Percentiles rank a stretch among this genome's conserved stretches.
These are phyloP conservation scores for Rhagoletis pomonella DNA, from an alignment of 1,140 invertebrate species.

Conservation along the genomic window DNA sequence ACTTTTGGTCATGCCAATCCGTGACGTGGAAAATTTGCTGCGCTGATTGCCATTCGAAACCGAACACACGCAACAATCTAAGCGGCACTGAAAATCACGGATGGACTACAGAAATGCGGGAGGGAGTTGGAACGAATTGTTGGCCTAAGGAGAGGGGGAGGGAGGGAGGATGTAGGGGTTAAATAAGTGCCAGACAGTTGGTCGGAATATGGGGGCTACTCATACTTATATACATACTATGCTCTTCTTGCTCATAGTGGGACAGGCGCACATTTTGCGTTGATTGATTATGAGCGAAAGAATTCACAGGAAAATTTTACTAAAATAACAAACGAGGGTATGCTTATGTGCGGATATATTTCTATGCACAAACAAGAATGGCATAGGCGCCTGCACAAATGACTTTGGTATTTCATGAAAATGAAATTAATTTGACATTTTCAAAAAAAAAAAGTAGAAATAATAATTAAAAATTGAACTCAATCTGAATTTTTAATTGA, in stretches of 20 bases:
- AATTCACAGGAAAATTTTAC: slow-evolving; percentile 48
- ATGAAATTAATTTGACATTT: slow-evolving; percentile 44
- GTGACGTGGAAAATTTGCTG: slow-evolving; percentile 24
- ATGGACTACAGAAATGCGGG: neutral
- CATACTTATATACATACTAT: too few relatives aligned
- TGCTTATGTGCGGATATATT: neutral
- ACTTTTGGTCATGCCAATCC: neutral
- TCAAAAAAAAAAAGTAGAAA: slow-evolving; percentile 40
- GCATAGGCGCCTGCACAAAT: neutral
- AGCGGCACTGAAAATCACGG: neutral
- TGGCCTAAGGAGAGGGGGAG: neutral
- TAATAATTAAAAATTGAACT: neutral
- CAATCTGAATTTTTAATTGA: slow-evolving; percentile 37
- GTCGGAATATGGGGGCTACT: slow-evolving; percentile 6
- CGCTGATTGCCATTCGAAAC: slow-evolving; percentile 24
- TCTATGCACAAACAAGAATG: neutral
- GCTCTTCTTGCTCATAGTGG: neutral
- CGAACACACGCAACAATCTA: slow-evolving; percentile 16
- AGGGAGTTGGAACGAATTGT: too few relatives aligned
- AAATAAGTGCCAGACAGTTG: slow-evolving; percentile 30
- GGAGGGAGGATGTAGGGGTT: too few relatives aligned
- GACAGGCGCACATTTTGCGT: slow-evolving; percentile 23
- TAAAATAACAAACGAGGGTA: slow-evolving; percentile 44
- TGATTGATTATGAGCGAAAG: slow-evolving; percentile 48
- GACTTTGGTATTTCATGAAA: slow-evolving; percentile 14